These are phyloP conservation scores for Heteractis magnifica DNA, from an alignment of 92 coral and sea anemone genomes.

Conservation along the genomic window DNA sequence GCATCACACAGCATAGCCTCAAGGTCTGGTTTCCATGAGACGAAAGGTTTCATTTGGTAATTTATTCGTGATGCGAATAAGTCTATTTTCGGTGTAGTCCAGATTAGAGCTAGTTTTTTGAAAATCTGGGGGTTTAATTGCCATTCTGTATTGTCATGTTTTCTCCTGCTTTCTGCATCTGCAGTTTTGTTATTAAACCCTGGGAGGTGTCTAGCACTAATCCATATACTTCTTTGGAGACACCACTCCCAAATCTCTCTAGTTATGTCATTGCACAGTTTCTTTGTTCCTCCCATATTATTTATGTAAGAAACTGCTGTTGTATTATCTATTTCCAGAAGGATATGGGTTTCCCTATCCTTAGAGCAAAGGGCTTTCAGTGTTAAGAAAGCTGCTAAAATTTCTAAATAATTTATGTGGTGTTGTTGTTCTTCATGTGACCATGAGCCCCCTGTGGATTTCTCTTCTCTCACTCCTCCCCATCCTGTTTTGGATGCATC, in stretches of 20 bases:
- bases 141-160: not conserved
- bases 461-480: slow-evolving; percentile 31
- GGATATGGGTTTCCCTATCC: not conserved
- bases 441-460: not conserved
- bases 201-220: slow-evolving; percentile 3
- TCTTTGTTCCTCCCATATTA: not conserved
- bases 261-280: slow-evolving; percentile 1
- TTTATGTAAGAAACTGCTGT: not conserved
- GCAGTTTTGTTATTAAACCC: not conserved
- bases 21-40: slow-evolving; percentile 11
- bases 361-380: not conserved
- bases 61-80: slow-evolving; percentile 9
- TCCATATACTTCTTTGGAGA: not conserved
- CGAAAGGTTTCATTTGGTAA: not conserved
- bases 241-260: not conserved
- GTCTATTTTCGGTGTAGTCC: too few relatives aligned
- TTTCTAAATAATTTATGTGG: not conserved
- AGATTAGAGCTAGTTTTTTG: too few relatives aligned
- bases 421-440: slow-evolving; percentile 3
- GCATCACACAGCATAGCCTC: slow-evolving; percentile 18
- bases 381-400: not conserved
- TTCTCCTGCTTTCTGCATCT: not conserved
- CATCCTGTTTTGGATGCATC: slow-evolving; percentile 52
- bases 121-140: not conserved
- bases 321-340: not conserved